phyloP scores from a whole-genome alignment of 1,140 invertebrate genomes.

The Drosophila athabasca region DNA sequence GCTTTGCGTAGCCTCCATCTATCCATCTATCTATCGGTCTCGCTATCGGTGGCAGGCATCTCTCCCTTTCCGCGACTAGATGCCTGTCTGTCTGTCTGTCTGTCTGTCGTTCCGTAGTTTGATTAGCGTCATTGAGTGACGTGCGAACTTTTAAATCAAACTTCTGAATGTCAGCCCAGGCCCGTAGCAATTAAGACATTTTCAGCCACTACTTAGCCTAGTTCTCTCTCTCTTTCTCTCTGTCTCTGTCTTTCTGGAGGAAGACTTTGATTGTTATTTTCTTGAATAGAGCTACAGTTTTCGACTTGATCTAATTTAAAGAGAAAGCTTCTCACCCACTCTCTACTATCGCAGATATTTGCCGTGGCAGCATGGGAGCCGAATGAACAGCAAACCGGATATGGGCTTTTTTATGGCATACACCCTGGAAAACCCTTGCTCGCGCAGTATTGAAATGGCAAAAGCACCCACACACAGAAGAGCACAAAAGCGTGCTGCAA shows the following conservation, averaged over 20 bases:
- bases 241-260: not conserved
- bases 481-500: conserved; percentile 71
- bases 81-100: not conserved
- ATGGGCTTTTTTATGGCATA: conserved; percentile 43
- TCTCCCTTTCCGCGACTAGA: not conserved
- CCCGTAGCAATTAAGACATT: conserved; percentile 48
- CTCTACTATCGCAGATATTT: too few relatives aligned
- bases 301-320: conserved; percentile 71
- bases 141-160: conserved; percentile 78
- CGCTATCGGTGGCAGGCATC: conserved; percentile 28
- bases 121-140: conserved; percentile 71
- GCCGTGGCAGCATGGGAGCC: too few relatives aligned
- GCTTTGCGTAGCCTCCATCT: conserved; percentile 41
- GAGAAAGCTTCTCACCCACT: conserved; percentile 11
- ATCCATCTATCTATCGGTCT: not conserved
- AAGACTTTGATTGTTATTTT: not conserved
- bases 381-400: conserved; percentile 49
- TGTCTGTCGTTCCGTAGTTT: conserved; percentile 30
- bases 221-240: not conserved
- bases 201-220: conserved; percentile 12
- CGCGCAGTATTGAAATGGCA: conserved; percentile 64
- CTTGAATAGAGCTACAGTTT: too few relatives aligned
- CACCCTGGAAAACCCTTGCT: not conserved
- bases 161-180: conserved; percentile 46
- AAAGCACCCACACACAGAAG: conserved; percentile 19